phyloP scores from a whole-genome alignment of 1,140 invertebrate species.

The Macrotrachela quadricornifera region DNA sequence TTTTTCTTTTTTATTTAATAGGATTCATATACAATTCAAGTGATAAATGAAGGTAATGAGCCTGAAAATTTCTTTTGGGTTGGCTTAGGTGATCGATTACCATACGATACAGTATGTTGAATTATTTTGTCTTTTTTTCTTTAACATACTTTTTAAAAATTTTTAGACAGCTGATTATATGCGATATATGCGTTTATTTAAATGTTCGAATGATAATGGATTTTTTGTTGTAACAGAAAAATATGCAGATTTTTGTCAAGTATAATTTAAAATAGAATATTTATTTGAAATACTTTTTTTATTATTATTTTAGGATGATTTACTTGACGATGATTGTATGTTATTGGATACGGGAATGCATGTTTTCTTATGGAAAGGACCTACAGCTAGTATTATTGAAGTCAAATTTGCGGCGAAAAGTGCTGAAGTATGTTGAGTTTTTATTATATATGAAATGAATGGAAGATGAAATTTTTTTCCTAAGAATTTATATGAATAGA shows the following conservation, averaged over 20 bases:
- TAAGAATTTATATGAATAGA: too few species aligned
- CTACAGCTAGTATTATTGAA: conserved; percentile 87
- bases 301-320: conserved; percentile 76
- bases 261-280: too few species aligned
- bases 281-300: too few species aligned
- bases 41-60: conserved; percentile 84
- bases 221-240: conserved; percentile 98
- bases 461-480: too few species aligned
- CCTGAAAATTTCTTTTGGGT: conserved; percentile 98
- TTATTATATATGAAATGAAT: too few species aligned
- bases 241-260: conserved; percentile 97
- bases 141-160: too few species aligned
- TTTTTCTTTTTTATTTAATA: too few species aligned
- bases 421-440: conserved; percentile 49
- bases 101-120: conserved; percentile 45
- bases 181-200: conserved; percentile 74
- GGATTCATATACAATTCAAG: conserved; percentile 32
- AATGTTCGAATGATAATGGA: conserved; percentile 96
- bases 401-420: conserved; percentile 95
- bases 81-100: conserved; percentile 68
- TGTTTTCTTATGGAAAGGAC: conserved; percentile 90
- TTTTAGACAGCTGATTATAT: conserved; percentile 60
- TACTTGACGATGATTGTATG: conserved; percentile 99
- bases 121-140: too few species aligned
- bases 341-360: conserved; percentile 92